Conservation (phyloP, 2,797 vertebrate genomes). For the Spea hammondii region DNA sequence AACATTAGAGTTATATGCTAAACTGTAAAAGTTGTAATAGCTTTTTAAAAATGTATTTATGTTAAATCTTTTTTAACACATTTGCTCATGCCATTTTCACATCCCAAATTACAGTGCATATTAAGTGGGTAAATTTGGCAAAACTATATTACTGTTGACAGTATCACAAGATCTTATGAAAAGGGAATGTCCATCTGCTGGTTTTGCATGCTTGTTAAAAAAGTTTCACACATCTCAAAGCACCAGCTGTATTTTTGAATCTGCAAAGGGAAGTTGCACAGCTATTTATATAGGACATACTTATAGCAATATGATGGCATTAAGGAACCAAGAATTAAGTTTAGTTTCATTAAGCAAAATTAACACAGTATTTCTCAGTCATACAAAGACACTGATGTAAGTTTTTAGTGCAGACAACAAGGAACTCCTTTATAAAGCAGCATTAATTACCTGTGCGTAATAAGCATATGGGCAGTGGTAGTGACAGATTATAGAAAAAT, state of each 20-base stretch:
- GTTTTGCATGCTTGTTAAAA: conserved; percentile 40
- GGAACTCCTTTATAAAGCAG: no score
- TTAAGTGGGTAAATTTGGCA: conserved; percentile 9
- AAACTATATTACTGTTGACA: conserved; percentile 20
- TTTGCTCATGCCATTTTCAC: neutral
- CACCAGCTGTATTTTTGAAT: conserved; percentile 40
- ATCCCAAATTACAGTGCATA: conserved; percentile 6
- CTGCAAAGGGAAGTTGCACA: conserved; percentile 37
- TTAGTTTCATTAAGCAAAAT: no score
- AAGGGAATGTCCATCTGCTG: conserved; percentile 44
- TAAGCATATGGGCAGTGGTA: no score
- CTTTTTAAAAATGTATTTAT: neutral
- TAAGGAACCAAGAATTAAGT: neutral
- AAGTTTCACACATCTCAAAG: conserved; percentile 43
- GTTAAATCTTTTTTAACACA: neutral
- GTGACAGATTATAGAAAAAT: no score
- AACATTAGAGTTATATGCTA: no score
- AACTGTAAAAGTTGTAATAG: no score
- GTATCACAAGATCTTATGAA: conserved; percentile 28
- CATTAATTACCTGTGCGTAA: no score
- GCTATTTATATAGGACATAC: conserved; percentile 38
- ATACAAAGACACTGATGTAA: no score
- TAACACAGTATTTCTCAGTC: no score
- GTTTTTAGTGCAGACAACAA: no score
- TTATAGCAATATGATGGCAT: neutral